Conservation (phyloP, 2,888 invertebrate genomes). For the Esperia sulphurella region DNA sequence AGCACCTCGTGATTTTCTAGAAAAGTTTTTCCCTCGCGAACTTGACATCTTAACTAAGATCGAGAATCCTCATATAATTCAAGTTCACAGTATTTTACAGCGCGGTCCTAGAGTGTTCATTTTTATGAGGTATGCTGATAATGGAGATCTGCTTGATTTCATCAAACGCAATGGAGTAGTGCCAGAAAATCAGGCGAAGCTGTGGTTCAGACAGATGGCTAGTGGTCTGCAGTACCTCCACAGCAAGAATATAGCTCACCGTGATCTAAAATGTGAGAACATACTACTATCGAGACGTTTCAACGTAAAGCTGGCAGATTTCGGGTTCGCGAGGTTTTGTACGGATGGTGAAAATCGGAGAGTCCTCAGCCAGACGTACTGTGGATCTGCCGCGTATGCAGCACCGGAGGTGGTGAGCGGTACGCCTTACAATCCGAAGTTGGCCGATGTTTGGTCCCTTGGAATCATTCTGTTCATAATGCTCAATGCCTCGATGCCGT, state of each 20-base stretch:
- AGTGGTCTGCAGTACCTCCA: slow-evolving; percentile 91
- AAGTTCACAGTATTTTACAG: slow-evolving; percentile 92
- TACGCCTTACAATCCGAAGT: slow-evolving; percentile 91
- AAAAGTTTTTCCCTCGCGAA: slow-evolving; percentile 96
- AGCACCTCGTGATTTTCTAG: slow-evolving; percentile 92
- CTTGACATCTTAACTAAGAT: slow-evolving; percentile 93
- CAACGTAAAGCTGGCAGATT: slow-evolving; percentile 95
- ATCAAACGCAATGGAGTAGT: slow-evolving; percentile 88
- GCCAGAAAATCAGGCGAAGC: slow-evolving; percentile 87
- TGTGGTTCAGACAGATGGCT: slow-evolving; percentile 93
- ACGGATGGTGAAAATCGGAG: slow-evolving; percentile 84
- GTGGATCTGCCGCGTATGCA: slow-evolving; percentile 98
- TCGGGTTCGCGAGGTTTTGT: slow-evolving; percentile 94
- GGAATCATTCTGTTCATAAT: slow-evolving; percentile 96
- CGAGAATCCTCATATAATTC: slow-evolving; percentile 93
- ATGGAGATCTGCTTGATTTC: slow-evolving; percentile 93
- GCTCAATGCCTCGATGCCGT: slow-evolving; percentile 96
- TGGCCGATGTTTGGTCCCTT: slow-evolving; percentile 96
- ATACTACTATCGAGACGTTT: slow-evolving; percentile 89
- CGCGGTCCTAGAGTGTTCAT: slow-evolving; percentile 91
- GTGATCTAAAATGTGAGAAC: slow-evolving; percentile 97
- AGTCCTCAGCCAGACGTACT: slow-evolving; percentile 93
- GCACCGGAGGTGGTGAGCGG: slow-evolving; percentile 96
- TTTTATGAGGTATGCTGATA: slow-evolving; percentile 95
- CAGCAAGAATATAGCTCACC: slow-evolving; percentile 90